These are phyloP conservation scores for Oncorhynchus mykiss DNA, from an alignment of 2,113 vertebrate species.

Conservation along the genomic window DNA sequence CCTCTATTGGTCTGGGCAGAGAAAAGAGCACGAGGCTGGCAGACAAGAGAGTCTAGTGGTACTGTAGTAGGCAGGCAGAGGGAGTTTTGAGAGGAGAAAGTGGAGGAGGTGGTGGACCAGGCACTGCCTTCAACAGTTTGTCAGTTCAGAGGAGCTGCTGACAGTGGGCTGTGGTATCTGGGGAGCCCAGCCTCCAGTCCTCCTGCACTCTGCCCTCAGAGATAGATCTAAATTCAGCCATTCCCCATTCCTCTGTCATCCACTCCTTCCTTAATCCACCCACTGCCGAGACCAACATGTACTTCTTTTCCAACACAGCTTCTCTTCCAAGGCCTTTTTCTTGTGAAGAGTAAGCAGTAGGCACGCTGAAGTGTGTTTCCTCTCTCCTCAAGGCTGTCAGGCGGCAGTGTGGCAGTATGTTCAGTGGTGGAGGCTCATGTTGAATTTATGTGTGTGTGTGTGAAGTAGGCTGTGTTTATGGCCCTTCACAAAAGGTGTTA, in stretches of 20 bases:
- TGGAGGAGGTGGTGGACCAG: constrained; percentile 7
- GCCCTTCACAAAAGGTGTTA: constrained; percentile 49
- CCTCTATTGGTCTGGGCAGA: background rate
- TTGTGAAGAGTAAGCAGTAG: background rate
- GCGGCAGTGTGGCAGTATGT: no score
- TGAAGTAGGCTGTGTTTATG: constrained; percentile 33
- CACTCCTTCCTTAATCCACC: background rate
- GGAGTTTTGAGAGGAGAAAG: background rate
- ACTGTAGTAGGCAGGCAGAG: background rate
- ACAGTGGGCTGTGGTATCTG: background rate
- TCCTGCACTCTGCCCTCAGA: background rate
- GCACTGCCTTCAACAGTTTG: constrained; percentile 31
- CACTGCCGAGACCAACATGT: background rate
- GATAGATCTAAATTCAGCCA: background rate
- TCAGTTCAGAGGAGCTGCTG: constrained; percentile 12
- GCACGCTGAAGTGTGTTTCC: background rate
- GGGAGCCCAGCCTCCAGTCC: background rate
- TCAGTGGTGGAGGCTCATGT: background rate
- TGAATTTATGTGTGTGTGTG: no score
- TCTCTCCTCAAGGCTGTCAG: background rate
- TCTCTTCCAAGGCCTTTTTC: constrained; percentile 1
- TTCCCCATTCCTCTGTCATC: background rate
- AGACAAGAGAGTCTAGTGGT: background rate
- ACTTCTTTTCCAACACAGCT: background rate
- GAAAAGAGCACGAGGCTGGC: background rate